Conservation (phyloP, 2,113 vertebrate genomes). For the Leptocoma aspasia region DNA sequence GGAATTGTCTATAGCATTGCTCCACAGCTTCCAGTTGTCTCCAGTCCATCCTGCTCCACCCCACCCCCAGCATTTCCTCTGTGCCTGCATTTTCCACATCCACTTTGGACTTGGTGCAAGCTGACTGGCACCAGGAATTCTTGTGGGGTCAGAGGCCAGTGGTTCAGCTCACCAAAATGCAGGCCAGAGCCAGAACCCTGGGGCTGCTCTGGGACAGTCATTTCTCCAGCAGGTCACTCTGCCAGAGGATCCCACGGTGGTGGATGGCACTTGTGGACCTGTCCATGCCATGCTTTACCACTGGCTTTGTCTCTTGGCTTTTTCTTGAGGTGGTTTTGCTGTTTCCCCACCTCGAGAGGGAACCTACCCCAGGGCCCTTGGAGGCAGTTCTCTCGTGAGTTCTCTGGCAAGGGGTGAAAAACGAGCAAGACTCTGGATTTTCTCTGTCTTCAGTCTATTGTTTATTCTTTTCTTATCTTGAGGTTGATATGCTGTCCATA, state of each 20-base stretch:
- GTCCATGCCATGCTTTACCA: not conserved
- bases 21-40: not conserved
- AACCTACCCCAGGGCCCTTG: no score
- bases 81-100: not conserved
- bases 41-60: not conserved
- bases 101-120: accelerated
- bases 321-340: no score
- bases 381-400: no score
- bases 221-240: not conserved
- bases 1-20: not conserved
- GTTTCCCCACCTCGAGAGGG: no score
- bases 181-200: not conserved
- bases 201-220: not conserved
- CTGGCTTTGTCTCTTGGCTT: not conserved
- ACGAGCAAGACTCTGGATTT: no score
- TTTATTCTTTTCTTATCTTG: no score
- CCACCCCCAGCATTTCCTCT: not conserved
- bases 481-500: no score
- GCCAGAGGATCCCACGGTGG: not conserved
- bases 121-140: not conserved
- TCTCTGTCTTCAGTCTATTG: no score
- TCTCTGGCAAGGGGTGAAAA: no score
- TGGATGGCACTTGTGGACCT: accelerated
- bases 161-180: not conserved
- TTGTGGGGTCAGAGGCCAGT: not conserved